Conservation (phyloP, 2,888 invertebrate species). For the Celastrina argiolus region DNA sequence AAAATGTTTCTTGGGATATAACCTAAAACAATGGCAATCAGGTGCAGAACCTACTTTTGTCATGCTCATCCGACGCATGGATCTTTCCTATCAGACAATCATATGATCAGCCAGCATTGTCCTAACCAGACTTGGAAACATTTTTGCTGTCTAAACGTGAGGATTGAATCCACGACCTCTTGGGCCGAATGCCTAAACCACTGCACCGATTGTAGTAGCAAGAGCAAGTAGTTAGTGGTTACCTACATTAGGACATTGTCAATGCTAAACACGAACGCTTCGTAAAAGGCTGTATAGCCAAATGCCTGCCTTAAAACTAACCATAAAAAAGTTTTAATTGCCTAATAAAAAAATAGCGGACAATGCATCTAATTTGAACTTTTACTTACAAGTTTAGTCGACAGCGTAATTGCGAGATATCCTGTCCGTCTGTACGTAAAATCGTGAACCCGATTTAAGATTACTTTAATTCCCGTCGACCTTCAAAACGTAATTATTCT, state of each 20-base stretch:
- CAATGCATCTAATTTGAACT: constrained; percentile 44
- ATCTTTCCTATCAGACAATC: no score
- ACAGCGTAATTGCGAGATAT: constrained; percentile 65
- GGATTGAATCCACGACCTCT: no score
- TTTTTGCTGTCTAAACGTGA: no score
- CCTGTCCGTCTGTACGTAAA: constrained; percentile 51
- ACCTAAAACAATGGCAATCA: no score
- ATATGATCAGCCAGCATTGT: no score
- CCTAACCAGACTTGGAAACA: no score
- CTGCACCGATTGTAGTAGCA: no score
- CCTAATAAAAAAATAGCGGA: constrained; percentile 29
- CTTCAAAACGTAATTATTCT: constrained; percentile 52
- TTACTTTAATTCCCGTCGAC: constrained; percentile 43
- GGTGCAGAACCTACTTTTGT: no score
- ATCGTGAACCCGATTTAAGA: constrained; percentile 40
- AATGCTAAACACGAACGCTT: neutral
- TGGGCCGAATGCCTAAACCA: no score
- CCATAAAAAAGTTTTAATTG: constrained; percentile 17
- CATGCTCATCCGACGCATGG: no score
- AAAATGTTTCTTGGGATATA: no score
- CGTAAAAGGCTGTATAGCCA: neutral
- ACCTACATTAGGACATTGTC: neutral
- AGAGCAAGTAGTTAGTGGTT: no score
- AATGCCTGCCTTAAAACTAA: constrained; percentile 3
- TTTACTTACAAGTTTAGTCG: constrained; percentile 51